These are phyloP conservation scores for Phyllotreta cruciferae DNA, from an alignment of 2,888 invertebrate species.

Conservation along the genomic window DNA sequence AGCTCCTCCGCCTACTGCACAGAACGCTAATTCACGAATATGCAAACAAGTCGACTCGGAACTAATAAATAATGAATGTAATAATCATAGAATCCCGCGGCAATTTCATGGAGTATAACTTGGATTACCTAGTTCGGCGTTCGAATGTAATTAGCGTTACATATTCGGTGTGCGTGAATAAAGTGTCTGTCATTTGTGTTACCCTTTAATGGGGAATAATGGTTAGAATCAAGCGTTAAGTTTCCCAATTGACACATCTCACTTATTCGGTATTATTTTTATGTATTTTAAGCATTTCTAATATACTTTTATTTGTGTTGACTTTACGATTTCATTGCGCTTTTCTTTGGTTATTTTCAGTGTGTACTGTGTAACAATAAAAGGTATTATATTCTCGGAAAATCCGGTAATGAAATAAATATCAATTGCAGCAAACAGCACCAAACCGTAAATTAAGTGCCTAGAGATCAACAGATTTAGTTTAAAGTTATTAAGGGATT, in stretches of 20 bases:
- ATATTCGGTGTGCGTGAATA: conserved; percentile 45
- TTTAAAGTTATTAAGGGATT: conserved; percentile 19
- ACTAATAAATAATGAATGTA: conserved; percentile 46
- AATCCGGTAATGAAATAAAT: conserved; percentile 10
- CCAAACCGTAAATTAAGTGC: conserved; percentile 3
- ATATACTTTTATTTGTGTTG: too few relatives aligned
- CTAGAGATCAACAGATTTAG: conserved; percentile 14
- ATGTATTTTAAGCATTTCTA: too few relatives aligned
- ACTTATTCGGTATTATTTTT: too few relatives aligned
- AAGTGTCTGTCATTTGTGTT: conserved; percentile 42
- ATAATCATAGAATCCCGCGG: conserved; percentile 45
- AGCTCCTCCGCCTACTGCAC: conserved; percentile 22
- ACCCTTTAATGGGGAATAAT: not conserved
- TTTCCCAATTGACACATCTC: too few relatives aligned
- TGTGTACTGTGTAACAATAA: not conserved
- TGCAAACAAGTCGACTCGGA: conserved; percentile 33
- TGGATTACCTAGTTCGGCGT: conserved; percentile 41
- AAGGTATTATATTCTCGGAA: not conserved
- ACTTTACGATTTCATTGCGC: not conserved
- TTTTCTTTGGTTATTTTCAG: not conserved
- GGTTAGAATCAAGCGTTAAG: too few relatives aligned
- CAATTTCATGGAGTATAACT: conserved; percentile 46
- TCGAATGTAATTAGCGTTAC: conserved; percentile 44
- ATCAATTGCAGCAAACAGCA: not conserved
- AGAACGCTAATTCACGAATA: conserved; percentile 31